Percentiles rank a stretch among this genome's conserved stretches.
phyloP scores from a whole-genome alignment of 2,888 invertebrate genomes.

The Isotomurus palustris region DNA sequence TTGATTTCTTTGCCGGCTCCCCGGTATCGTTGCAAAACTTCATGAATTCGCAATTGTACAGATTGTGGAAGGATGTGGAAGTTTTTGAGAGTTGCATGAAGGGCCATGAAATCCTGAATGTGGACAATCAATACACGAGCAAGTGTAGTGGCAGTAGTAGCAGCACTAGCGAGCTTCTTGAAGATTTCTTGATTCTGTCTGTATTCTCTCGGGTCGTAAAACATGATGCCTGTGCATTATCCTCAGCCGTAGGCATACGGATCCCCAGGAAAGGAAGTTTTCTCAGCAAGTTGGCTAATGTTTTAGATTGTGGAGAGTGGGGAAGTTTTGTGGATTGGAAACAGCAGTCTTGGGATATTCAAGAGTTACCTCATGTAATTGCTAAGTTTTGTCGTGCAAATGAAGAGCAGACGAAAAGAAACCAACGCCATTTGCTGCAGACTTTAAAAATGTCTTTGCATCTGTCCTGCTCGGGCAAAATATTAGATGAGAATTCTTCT shows the following conservation, averaged over 20 bases:
- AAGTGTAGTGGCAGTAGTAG: slow-evolving; percentile 12
- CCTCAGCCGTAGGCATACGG: slow-evolving; percentile 19
- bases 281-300: slow-evolving; percentile 53
- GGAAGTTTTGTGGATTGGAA: slow-evolving; percentile 50
- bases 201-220: slow-evolving; percentile 26
- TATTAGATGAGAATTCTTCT: slow-evolving; percentile 13
- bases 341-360: slow-evolving; percentile 27
- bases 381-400: slow-evolving; percentile 25
- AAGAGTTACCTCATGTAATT: slow-evolving; percentile 36
- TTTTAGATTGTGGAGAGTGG: slow-evolving; percentile 56
- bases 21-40: slow-evolving; percentile 25
- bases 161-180: no score
- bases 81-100: slow-evolving; percentile 21
- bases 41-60: slow-evolving; percentile 29
- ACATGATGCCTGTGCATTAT: slow-evolving; percentile 27
- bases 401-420: slow-evolving; percentile 16
- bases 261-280: slow-evolving; percentile 34
- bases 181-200: slow-evolving; percentile 33
- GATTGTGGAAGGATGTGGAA: slow-evolving; percentile 37
- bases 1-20: no score
- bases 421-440: slow-evolving; percentile 14
- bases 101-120: slow-evolving; percentile 25
- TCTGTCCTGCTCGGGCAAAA: slow-evolving; percentile 18
- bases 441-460: slow-evolving; percentile 24
- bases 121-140: slow-evolving; percentile 27